Evolutionary conservation across 2,113 vertebrate genomes (phyloP).

Genomic region (Oryzias celebensis): DNA sequence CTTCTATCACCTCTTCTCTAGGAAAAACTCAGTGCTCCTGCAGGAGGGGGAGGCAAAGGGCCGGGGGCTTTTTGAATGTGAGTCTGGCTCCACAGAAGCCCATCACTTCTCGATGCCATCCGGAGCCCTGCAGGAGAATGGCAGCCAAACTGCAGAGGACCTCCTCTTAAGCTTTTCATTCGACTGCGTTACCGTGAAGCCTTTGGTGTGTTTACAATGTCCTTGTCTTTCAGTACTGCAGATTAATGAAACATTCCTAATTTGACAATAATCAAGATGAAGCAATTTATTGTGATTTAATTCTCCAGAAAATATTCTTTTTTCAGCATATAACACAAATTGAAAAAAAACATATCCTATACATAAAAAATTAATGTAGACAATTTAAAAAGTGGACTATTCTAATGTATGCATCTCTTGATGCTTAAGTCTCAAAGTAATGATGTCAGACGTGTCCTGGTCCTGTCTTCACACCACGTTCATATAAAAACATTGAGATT

Average conservation of each 20-base stretch:
- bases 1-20: constrained; percentile 38
- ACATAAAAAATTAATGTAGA: too few relatives aligned
- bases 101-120: constrained; percentile 69
- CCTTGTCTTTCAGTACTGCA: too few relatives aligned
- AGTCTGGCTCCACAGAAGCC: constrained; percentile 57
- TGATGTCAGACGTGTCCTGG: too few relatives aligned
- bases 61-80: constrained; percentile 69
- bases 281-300: too few relatives aligned
- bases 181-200: constrained; percentile 75
- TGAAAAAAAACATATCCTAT: too few relatives aligned
- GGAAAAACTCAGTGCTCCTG: constrained; percentile 64
- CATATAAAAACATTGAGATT: too few relatives aligned
- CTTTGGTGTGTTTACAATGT: constrained; percentile 71
- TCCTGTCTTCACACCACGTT: too few relatives aligned
- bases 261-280: too few relatives aligned
- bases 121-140: constrained; percentile 64
- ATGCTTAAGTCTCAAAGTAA: too few relatives aligned
- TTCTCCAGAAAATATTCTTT: background rate
- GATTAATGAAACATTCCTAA: too few relatives aligned
- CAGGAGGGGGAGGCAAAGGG: constrained; percentile 32
- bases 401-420: too few relatives aligned
- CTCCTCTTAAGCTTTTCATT: constrained; percentile 65
- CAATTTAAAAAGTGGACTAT: too few relatives aligned
- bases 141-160: constrained; percentile 57
- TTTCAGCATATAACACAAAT: background rate